Base-by-base conservation (phyloP, 1,140 invertebrate species). In the Oryctes rhinoceros region DNA sequence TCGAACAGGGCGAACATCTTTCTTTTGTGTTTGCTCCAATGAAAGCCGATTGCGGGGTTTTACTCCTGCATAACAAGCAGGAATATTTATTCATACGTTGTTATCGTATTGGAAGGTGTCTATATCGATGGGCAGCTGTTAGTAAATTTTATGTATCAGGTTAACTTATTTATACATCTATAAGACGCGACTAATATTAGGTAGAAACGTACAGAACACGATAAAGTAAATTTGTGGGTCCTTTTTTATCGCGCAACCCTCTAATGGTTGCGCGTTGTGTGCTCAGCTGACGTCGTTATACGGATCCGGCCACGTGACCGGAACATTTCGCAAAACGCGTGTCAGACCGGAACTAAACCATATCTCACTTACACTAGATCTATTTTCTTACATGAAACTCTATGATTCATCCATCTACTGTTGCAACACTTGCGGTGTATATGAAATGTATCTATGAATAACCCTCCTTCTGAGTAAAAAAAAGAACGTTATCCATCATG, bases 251-350 rank as follows among this genome's bases (percentile, higher is more conserved):
- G 20, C 24, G 65, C 24, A 30, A 71, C 65, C 65, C 65, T 15
- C 65, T 71, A 71, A 71, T 71, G 15, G 20, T 24, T 71, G 9
- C 10, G 24, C 65, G 20, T 59, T 76, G 75, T 76, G 37, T 76
- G 35, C 37, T 76, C 75, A 76, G 47, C 39, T 80, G 76, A 76
- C 62, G 80, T 81, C 78, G 80, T 39, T 37, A 74, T 75, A 79
- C 65, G 65, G 79, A 82, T 83, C 81, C 82, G 82, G 83, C 78
- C 83, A 84, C 83, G 83, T 84, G 83, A 84, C 83, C 83, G 83
- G 83, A 84, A 84, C 82, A 83, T 84, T 81, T 82, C 81, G 76
- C 81, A 79, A 71, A 37, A 39, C 82, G 81, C 82, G 81, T 81
- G 82, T 67, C 59, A 30, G 15, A 80, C 82, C 82, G 83, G 82